Percentiles rank a stretch among this genome's conserved stretches.
Conservation (phyloP, 2,797 vertebrate species). For the Thaleichthys pacificus region DNA sequence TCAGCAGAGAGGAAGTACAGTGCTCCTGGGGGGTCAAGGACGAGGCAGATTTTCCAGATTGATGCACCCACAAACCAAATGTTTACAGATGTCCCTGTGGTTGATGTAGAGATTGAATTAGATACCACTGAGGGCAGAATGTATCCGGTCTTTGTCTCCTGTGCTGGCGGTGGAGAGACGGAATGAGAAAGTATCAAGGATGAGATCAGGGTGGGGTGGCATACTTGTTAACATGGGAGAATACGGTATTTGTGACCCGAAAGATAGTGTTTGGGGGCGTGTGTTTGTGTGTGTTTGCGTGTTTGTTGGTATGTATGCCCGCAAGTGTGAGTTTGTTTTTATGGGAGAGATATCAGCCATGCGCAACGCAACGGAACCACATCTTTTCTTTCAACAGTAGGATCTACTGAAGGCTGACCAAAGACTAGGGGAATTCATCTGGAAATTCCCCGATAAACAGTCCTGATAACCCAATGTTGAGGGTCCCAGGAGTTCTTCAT, state of each 20-base stretch:
- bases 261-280: no score
- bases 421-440: slow-evolving; percentile 40
- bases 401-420: slow-evolving; percentile 30
- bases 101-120: not conserved
- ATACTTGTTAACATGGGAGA: no score
- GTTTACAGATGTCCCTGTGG: slow-evolving; percentile 64
- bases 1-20: slow-evolving; percentile 55
- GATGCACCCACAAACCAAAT: slow-evolving; percentile 58
- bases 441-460: slow-evolving; percentile 51
- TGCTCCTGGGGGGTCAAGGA: slow-evolving; percentile 44
- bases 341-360: not conserved
- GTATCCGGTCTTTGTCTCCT: not conserved
- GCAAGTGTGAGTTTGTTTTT: not conserved
- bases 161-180: not conserved
- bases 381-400: not conserved
- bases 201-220: not conserved
- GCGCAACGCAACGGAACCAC: not conserved
- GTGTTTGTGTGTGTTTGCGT: no score
- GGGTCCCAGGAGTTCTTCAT: slow-evolving; percentile 51
- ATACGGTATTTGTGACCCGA: no score
- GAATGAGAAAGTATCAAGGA: not conserved
- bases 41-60: slow-evolving; percentile 46
- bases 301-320: not conserved
- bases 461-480: slow-evolving; percentile 38
- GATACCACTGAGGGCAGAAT: no score